A percentile compares a stretch with the other conserved stretches of the same genome.
These are phyloP conservation scores for Hozukius guyotensis DNA, from an alignment of 2,797 vertebrate genomes.

Conservation along the genomic window DNA sequence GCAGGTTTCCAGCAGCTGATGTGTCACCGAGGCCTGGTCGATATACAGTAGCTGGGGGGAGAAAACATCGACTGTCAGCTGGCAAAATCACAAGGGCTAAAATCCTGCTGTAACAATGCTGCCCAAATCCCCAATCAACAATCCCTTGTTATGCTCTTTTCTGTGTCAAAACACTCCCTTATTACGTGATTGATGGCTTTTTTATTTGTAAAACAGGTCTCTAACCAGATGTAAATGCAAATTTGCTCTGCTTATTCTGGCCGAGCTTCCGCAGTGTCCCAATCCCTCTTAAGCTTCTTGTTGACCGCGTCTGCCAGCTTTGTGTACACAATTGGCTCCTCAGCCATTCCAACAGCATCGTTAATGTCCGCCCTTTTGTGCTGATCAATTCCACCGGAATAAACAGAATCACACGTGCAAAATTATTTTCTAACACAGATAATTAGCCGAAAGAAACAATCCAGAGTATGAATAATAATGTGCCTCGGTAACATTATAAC, in stretches of 20 bases:
- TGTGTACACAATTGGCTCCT: slow-evolving; percentile 81
- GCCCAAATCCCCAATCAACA: slow-evolving; percentile 61
- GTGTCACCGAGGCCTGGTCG: slow-evolving; percentile 47
- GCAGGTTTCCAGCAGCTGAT: slow-evolving; percentile 30
- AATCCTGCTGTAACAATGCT: slow-evolving; percentile 56
- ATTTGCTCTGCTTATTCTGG: slow-evolving; percentile 69
- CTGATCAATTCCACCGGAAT: slow-evolving; percentile 77
- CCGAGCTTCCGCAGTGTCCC: slow-evolving; percentile 62
- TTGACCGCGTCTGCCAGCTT: slow-evolving; percentile 78
- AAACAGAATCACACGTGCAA: slow-evolving; percentile 78
- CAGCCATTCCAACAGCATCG: slow-evolving; percentile 73
- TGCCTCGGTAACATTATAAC: slow-evolving; percentile 74
- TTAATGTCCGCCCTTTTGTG: slow-evolving; percentile 81
- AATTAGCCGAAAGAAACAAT: slow-evolving; percentile 84
- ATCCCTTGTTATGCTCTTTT: slow-evolving; percentile 55
- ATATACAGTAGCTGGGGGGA: slow-evolving; percentile 54
- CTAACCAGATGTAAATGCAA: slow-evolving; percentile 80
- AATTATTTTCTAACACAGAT: slow-evolving; percentile 78
- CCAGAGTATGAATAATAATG: slow-evolving; percentile 81
- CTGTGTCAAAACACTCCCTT: slow-evolving; percentile 67
- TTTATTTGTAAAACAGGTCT: slow-evolving; percentile 68
- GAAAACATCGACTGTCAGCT: slow-evolving; percentile 53
- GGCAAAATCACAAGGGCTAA: slow-evolving; percentile 43
- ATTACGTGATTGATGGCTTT: slow-evolving; percentile 75
- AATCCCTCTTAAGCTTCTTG: slow-evolving; percentile 80